phyloP scores from a whole-genome alignment of 2,113 vertebrate species.

The Scalopus aquaticus region DNA sequence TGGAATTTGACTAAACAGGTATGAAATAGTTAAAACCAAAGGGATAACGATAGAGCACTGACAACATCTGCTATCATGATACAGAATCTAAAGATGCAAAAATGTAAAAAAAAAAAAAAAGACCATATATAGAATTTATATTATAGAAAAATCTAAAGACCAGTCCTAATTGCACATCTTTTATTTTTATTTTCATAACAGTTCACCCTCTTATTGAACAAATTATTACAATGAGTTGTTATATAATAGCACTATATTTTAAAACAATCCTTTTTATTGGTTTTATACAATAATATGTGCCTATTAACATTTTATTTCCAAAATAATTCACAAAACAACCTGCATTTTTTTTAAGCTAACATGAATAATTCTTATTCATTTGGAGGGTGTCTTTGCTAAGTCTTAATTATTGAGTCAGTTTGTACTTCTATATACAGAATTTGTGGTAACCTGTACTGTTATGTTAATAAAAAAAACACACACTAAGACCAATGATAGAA shows the following conservation, averaged over 20 bases:
- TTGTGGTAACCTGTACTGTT: neutral
- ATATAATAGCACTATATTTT: neutral
- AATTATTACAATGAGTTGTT: neutral
- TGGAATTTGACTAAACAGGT: neutral
- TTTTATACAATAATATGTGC: neutral
- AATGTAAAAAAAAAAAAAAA: neutral
- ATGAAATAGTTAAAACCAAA: neutral
- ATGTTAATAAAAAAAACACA: neutral
- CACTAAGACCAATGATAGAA: neutral
- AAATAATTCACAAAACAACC: neutral
- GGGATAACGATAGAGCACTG: neutral
- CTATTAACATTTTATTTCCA: neutral
- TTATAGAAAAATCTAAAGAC: neutral
- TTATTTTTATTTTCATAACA: neutral
- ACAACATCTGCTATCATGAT: neutral
- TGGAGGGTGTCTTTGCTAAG: neutral
- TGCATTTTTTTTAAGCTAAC: neutral
- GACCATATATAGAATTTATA: neutral
- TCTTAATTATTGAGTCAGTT: neutral
- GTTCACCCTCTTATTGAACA: neutral
- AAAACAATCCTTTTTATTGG: neutral
- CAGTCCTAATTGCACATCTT: neutral
- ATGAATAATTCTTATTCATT: neutral
- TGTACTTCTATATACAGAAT: neutral
- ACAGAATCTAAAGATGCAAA: neutral